phyloP scores from a whole-genome alignment of 2,888 invertebrate species.

The Lasioglossum malachurum region DNA sequence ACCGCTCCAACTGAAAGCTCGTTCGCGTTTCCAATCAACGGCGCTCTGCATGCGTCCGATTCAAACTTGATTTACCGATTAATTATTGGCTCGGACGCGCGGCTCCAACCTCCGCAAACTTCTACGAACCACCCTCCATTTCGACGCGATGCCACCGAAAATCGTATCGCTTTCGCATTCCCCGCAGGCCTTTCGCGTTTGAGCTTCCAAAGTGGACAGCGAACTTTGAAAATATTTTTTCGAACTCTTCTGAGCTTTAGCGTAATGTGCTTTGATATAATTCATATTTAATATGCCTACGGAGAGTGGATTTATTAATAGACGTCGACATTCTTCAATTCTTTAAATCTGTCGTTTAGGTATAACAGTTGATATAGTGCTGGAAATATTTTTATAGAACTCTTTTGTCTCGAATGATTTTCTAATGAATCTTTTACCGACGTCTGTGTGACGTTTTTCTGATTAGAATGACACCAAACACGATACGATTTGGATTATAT shows the following conservation, averaged over 20 bases:
- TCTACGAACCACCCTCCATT: neutral
- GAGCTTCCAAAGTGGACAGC: neutral
- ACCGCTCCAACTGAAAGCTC: neutral
- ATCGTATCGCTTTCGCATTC: conserved; percentile 6
- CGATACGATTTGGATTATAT: too few relatives aligned
- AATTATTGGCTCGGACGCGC: neutral
- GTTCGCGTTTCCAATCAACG: neutral
- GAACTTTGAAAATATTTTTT: neutral
- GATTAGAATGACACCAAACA: too few relatives aligned
- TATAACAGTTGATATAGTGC: too few relatives aligned
- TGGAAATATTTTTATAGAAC: too few relatives aligned
- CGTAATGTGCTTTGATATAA: too few relatives aligned
- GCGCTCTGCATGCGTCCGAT: neutral
- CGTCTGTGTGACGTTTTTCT: too few relatives aligned
- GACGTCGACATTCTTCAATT: too few relatives aligned
- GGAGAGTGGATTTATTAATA: neutral
- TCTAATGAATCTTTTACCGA: too few relatives aligned
- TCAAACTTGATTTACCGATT: conserved; percentile 3
- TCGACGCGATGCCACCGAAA: neutral
- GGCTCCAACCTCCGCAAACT: neutral
- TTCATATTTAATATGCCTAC: neutral
- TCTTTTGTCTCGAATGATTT: too few relatives aligned
- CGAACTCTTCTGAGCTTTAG: neutral
- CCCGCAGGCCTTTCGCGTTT: neutral
- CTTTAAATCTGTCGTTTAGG: too few relatives aligned